Base-by-base conservation (phyloP, 2,797 vertebrate genomes). In the Amazonetta brasiliensis region DNA sequence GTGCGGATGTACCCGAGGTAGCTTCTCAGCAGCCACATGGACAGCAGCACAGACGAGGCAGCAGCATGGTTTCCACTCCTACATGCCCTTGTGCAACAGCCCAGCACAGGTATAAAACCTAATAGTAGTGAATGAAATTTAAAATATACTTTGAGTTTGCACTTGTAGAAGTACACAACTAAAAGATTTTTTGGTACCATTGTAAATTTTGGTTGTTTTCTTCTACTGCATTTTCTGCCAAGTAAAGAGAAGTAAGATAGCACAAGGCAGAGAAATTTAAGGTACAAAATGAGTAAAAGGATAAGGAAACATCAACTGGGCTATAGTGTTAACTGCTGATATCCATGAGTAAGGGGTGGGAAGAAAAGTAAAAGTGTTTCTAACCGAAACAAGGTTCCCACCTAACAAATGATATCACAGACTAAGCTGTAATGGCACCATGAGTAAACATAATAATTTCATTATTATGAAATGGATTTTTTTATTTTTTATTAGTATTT, bases 1-100 rank as follows among this genome's bases (percentile, higher is more conserved):
- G 0, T 0, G 1, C 2, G 2, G 9, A n/a, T 48, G 43, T 28
- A 48, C 14, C 46, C 0, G 0, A 28, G 28, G n/a, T 50, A 33
- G n/a, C 30, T 79, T 83, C n/a, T 14, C 58, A 41, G 52, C 25
- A n/a, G 21, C 23, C 9, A 5, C 2, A 0, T 2, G 3, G 74
- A 75, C 52, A 43, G 44, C 33, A 48, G 21, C 50, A 44, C 10
- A 7, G 8, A 12, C 8, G 7, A 39, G 62, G 39, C 39, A 64
- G 62, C 28, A 63, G 23, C 1, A 1, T 35, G 19, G 44, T 11
- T 44, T 39, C 55, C 28, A 78, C 15, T 35, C 33, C 55, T 56
- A n/a, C 23, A 44, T 44, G 30, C 8, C 3, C 20, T 31, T 3
- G 3, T 21, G 11, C 55, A 69, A 35, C 30, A 78, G 22, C 33